Evolutionary conservation across 2,888 invertebrate genomes (phyloP), one percentile per base, ranked within the genome.

Genomic region (Plutella xylostella): DNA sequence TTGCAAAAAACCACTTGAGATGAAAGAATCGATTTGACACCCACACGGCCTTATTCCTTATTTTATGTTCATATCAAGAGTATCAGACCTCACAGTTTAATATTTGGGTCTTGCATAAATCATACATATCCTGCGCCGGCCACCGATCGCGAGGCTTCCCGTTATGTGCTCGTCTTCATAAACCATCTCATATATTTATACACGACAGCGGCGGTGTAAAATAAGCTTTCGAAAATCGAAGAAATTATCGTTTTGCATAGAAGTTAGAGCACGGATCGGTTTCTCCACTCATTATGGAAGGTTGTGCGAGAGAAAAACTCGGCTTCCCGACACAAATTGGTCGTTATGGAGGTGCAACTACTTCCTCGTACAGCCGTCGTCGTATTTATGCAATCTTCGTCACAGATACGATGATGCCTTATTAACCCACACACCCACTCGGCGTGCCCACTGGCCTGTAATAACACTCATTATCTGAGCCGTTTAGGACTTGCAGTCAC

Each of bases 231-330:
- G 71, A 71, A 75, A 68, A 72, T 65, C 63, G 65, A 72, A 70
- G 71, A 74, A 74, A 77, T 71, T 68, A 56, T 58, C n/a, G n/a
- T 72, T 71, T 75, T 68, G 70, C 72, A 72, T 75, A 76, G 68
- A 68, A 67, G 70, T 68, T 69, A 63, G 66, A 63, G 58, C 61
- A 56, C 54, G 51, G 51, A 52, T 52, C 58, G n/a, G 65, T 78
- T 79, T 79, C 76, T 70, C 68, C 63, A 54, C 77, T 79, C 68
- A 75, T 75, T 79, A 80, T 66, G 77, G 61, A 53, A 61, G 57
- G 57, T 57, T 57, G 57, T 51, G 53, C 51, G 52, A 48, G 52
- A 55, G 58, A 63, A 64, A 66, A 68, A 64, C 58, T 56, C 49
- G 53, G 61, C 55, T 55, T 56, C 53, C 63, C 55, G 61, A 63